These are phyloP conservation scores for Lophochroa leadbeateri DNA, from an alignment of 2,113 vertebrate genomes.

Conservation along the genomic window DNA sequence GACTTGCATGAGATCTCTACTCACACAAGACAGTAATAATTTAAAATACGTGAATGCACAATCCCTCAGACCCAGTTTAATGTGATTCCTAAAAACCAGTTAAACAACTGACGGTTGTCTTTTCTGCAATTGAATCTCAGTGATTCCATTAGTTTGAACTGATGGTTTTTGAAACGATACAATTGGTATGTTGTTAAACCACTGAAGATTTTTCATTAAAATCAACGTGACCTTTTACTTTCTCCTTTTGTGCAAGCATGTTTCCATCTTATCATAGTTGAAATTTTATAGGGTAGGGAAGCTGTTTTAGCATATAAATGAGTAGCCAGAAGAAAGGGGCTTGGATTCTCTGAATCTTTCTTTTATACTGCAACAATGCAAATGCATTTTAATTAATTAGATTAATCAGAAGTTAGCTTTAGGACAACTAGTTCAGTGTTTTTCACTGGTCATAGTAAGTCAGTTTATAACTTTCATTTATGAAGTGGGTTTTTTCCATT, in stretches of 20 bases:
- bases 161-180: background rate
- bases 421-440: background rate
- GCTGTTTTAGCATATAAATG: background rate
- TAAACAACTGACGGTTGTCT: background rate
- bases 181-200: background rate
- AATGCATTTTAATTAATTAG: background rate
- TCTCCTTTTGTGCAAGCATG: background rate
- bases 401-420: background rate
- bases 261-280: background rate
- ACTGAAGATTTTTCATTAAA: background rate
- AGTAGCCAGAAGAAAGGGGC: background rate
- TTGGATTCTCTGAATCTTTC: background rate
- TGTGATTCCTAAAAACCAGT: background rate
- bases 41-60: background rate
- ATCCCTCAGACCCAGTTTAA: background rate
- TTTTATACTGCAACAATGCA: background rate
- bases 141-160: background rate
- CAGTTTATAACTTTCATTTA: background rate
- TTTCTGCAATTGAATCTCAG: background rate
- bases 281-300: background rate
- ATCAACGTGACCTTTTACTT: background rate
- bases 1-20: background rate
- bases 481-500: background rate
- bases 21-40: background rate
- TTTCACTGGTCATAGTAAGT: background rate